Conservation (phyloP, 2,113 vertebrate species). For the Toxotes jaculatrix region DNA sequence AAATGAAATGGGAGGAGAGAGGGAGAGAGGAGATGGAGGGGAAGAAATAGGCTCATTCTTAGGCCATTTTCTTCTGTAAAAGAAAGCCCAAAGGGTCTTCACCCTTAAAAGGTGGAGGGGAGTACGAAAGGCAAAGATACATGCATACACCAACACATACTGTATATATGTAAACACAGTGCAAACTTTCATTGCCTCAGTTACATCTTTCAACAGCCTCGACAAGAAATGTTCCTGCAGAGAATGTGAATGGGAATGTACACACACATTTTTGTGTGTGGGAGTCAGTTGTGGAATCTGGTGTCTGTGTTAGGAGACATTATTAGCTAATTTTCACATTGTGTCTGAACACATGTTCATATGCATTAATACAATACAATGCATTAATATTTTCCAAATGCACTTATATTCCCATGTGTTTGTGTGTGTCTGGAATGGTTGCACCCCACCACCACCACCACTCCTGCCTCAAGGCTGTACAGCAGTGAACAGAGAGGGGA, state of each 20-base stretch:
- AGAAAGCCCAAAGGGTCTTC: constrained; percentile 16
- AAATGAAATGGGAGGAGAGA: constrained; percentile 52
- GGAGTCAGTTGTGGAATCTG: neutral
- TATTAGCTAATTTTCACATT: neutral
- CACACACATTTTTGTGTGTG: neutral
- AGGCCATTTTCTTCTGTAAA: constrained; percentile 48
- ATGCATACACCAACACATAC: neutral
- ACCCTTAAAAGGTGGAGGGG: constrained; percentile 25
- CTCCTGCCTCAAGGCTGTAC: constrained; percentile 64
- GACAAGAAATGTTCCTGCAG: neutral
- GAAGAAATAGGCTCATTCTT: constrained; percentile 43
- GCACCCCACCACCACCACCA: neutral
- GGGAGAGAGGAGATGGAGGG: constrained; percentile 13
- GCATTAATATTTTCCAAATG: neutral
- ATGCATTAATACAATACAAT: neutral
- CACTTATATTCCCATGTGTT: constrained; percentile 16
- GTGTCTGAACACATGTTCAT: neutral
- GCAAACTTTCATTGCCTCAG: neutral
- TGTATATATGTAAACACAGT: neutral
- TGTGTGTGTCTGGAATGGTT: constrained; percentile 35
- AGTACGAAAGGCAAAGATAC: neutral
- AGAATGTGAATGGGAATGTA: neutral
- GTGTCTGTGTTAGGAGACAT: neutral
- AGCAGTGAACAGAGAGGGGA: constrained; percentile 63
- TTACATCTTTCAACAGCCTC: neutral